A percentile compares a stretch with the other conserved stretches of the same genome.
These are phyloP conservation scores for Thaumatotibia leucotreta DNA, from an alignment of 1,140 invertebrate species.

Conservation along the genomic window DNA sequence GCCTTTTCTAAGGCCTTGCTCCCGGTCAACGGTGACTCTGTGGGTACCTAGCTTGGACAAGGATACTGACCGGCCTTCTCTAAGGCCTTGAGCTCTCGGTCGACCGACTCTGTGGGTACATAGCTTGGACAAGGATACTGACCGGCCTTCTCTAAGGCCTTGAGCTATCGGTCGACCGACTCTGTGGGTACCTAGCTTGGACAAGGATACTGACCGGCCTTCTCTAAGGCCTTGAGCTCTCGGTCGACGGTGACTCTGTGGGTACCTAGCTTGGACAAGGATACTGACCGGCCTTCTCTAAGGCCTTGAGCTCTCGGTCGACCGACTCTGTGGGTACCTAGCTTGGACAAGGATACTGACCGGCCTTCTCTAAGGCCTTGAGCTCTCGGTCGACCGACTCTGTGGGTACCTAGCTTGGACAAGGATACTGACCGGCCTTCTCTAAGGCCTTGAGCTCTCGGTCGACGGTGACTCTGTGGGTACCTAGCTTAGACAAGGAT, in stretches of 20 bases:
- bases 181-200: constrained; percentile 83
- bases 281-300: constrained; percentile 85
- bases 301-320: constrained; percentile 79
- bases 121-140: constrained; percentile 79
- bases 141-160: constrained; percentile 87
- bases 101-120: constrained; percentile 75
- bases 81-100: constrained; percentile 82
- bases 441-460: constrained; percentile 84
- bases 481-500: constrained; percentile 78
- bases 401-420: constrained; percentile 71
- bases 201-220: constrained; percentile 78
- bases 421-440: constrained; percentile 85
- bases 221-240: constrained; percentile 87
- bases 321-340: constrained; percentile 73
- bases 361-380: constrained; percentile 87
- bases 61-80: constrained; percentile 82
- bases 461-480: constrained; percentile 68
- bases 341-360: constrained; percentile 80
- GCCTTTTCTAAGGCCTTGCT: not conserved
- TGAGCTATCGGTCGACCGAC: constrained; percentile 96
- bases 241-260: constrained; percentile 67
- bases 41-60: not conserved
- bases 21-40: not conserved
- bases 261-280: constrained; percentile 78
- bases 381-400: constrained; percentile 75